Evolutionary conservation across 1,140 invertebrate genomes (phyloP), one percentile per base, ranked within the genome.

Genomic region (Penaeus japonicus): DNA sequence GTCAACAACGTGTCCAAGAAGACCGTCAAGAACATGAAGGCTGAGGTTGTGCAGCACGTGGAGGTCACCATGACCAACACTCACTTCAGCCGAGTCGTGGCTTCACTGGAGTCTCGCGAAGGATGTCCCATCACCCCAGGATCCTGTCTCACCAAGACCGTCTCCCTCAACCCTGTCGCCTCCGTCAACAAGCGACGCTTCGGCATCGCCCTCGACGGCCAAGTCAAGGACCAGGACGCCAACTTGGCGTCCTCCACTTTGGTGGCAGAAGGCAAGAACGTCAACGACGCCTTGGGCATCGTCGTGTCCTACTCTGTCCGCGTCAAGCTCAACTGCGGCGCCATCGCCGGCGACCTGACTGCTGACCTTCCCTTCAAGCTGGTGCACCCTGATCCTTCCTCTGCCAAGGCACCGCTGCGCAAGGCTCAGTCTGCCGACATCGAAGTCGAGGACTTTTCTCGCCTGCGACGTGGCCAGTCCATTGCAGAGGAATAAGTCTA

Each of bases 41-140:
- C 95, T 70, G 96, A 95, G 92, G 95, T 97, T 0, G 95, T 97
- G 15, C 97, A 98, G 93, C 96, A 97, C 92, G 97, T 96, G 91
- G 97, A 98, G 92, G 96, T 98, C 65, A 97, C 97, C 18, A 97
- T 98, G 96, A 96, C 98, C 54, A 98, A 97, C 92, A 95, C 96
- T 59, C 97, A 98, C 92, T 98, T 97, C 93, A 97, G 96, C 89
- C 95, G 96, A 91, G 95, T 97, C 89, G 96, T 98, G 39, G 96
- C 97, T 24, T 96, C 96, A 80, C 92, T 98, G 91, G 97, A 98
- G 92, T 97, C 96, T 77, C 95, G 96, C 57, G 97, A 98, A 92
- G 97, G 97, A 24, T 98, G 97, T 91, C 97, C 97, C 18, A 96
- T 98, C 55, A 97, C 96, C 88, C 97, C 97, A 22, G 96, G 97